Conservation (phyloP, 2,888 invertebrate genomes). For the Melolontha melolontha region DNA sequence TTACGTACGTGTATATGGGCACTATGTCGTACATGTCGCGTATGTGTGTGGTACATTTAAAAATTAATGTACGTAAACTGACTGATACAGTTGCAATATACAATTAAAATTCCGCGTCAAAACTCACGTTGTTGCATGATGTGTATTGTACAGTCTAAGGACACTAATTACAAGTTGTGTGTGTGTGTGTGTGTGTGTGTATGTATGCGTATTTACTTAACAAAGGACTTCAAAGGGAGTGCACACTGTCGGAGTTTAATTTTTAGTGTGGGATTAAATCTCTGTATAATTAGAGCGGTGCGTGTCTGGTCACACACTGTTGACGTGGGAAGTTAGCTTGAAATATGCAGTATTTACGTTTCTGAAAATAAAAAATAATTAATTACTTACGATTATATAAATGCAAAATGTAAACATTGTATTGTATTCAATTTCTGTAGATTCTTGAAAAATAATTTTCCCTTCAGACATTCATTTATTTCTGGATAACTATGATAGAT, state of each 20-base stretch:
- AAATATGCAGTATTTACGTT: neutral
- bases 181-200: too few species aligned
- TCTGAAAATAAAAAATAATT: too few species aligned
- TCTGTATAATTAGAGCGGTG: constrained; percentile 29
- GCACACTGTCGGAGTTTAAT: constrained; percentile 30
- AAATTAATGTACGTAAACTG: constrained; percentile 17
- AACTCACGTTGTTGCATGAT: constrained; percentile 34
- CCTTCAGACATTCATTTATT: too few species aligned
- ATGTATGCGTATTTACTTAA: constrained; percentile 28
- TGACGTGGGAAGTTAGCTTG: constrained; percentile 26
- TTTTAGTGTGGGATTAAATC: constrained; percentile 35
- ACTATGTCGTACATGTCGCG: neutral
- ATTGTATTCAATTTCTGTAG: too few species aligned
- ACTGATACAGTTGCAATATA: constrained; percentile 25
- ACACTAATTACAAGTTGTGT: constrained; percentile 22
- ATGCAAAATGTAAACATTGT: too few species aligned
- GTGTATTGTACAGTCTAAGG: constrained; percentile 23
- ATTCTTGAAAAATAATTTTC: too few species aligned
- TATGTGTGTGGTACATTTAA: constrained; percentile 35
- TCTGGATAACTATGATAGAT: too few species aligned
- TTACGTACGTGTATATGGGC: neutral
- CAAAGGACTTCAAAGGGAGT: constrained; percentile 36
- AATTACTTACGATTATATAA: too few species aligned
- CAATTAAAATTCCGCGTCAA: constrained; percentile 37
- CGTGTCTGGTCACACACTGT: constrained; percentile 35